Percentiles rank a stretch among this genome's conserved stretches.
Conservation (phyloP, 1,140 invertebrate species). For the Tetranychus cinnabarinus region DNA sequence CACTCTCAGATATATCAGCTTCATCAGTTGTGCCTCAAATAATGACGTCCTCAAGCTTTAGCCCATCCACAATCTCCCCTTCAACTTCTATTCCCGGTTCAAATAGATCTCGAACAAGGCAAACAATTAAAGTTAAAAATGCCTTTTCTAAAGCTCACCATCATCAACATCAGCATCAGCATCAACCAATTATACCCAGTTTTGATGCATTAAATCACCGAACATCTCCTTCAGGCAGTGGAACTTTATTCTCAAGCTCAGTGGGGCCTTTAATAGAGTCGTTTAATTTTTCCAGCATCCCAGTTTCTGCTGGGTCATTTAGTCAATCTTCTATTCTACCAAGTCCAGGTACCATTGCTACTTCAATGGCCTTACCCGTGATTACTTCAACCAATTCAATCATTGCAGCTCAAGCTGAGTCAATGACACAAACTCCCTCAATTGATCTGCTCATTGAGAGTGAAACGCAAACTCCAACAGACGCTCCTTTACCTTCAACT, state of each 20-base stretch:
- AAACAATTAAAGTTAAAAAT: background rate
- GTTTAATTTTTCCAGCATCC: background rate
- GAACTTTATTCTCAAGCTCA: background rate
- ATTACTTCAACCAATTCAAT: background rate
- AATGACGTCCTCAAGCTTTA: background rate
- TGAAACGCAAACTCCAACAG: background rate
- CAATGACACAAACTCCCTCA: background rate
- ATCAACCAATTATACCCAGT: no score
- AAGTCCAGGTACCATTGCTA: background rate
- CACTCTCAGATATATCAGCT: background rate
- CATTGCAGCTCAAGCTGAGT: background rate
- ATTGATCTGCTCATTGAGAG: background rate
- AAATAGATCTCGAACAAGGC: background rate
- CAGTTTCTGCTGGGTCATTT: background rate
- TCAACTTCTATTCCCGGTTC: background rate
- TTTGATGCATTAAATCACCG: background rate
- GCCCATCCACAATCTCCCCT: background rate
- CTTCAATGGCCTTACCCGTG: background rate
- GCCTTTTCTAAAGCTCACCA: background rate
- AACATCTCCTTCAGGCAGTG: background rate
- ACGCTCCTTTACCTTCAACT: background rate
- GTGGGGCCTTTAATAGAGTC: background rate
- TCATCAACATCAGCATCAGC: background rate
- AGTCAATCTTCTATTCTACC: background rate
- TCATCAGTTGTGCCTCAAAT: constrained; percentile 10